These are phyloP conservation scores for Microvelia longipes DNA, from an alignment of 1,140 invertebrate species.

Conservation along the genomic window DNA sequence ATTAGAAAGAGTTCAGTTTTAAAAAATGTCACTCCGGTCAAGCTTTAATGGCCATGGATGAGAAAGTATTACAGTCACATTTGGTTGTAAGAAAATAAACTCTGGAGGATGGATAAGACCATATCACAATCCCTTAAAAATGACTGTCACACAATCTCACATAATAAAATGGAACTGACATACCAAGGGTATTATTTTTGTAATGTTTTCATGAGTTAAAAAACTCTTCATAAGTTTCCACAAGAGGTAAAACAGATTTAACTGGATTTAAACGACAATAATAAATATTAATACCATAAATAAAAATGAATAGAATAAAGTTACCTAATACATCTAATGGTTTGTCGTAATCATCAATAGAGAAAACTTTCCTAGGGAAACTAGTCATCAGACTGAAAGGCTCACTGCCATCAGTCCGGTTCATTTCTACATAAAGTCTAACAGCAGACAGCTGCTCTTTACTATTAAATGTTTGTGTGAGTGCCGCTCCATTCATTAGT, in stretches of 20 bases:
- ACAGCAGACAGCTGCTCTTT: constrained; percentile 83
- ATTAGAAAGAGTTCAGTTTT: neutral
- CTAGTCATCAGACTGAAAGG: constrained; percentile 67
- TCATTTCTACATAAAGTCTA: constrained; percentile 63
- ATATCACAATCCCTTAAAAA: too few species aligned
- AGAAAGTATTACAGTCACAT: too few species aligned
- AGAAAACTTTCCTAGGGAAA: constrained; percentile 73
- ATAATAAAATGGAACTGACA: neutral
- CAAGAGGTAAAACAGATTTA: constrained; percentile 8
- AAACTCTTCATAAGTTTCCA: constrained; percentile 8
- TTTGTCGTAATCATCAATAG: constrained; percentile 72
- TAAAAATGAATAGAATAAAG: constrained; percentile 1
- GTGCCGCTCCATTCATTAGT: constrained; percentile 47
- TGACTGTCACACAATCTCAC: too few species aligned
- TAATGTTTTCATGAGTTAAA: neutral
- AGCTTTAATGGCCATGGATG: too few species aligned
- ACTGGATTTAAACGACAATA: constrained; percentile 6
- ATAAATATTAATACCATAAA: constrained; percentile 8
- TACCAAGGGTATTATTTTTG: neutral
- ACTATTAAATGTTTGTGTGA: constrained; percentile 61
- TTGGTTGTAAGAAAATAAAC: too few species aligned
- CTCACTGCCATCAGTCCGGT: constrained; percentile 44
- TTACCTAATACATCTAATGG: constrained; percentile 66
- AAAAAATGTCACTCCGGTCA: too few species aligned
- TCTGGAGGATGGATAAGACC: too few species aligned